Evolutionary conservation across 2,888 invertebrate genomes (phyloP).

Genomic region (Parthenolecanium corni): DNA sequence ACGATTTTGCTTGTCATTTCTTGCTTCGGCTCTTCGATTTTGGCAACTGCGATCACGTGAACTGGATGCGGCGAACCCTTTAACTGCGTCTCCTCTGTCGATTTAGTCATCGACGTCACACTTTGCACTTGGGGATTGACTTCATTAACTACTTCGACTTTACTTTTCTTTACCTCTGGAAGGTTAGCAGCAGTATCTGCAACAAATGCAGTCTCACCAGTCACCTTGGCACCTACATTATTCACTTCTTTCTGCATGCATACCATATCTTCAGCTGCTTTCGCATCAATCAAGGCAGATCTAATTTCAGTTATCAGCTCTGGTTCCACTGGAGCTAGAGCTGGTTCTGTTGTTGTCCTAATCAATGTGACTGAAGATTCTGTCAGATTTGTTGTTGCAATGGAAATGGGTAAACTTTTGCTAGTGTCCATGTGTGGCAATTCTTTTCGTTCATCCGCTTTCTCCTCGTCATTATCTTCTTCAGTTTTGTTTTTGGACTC

Average conservation of each 20-base stretch:
- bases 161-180: not conserved
- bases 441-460: slow-evolving; percentile 6
- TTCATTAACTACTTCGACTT: not conserved
- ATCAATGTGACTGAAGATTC: slow-evolving; percentile 14
- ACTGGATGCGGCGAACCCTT: slow-evolving; percentile 7
- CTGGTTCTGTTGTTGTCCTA: slow-evolving; percentile 22
- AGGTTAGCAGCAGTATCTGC: not conserved
- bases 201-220: not conserved
- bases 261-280: not conserved
- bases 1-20: not conserved
- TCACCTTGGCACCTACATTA: not conserved
- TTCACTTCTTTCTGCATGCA: not conserved
- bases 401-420: slow-evolving; percentile 10
- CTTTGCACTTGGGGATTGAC: no score
- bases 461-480: not conserved
- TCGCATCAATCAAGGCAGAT: slow-evolving; percentile 5
- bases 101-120: not conserved
- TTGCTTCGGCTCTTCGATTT: slow-evolving; percentile 16
- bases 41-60: slow-evolving; percentile 6
- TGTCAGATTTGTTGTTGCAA: slow-evolving; percentile 15
- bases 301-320: slow-evolving; percentile 7
- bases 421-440: slow-evolving; percentile 8
- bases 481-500: not conserved
- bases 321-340: slow-evolving; percentile 19
- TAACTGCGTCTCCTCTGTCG: not conserved